Evolutionary conservation across 2,113 vertebrate genomes (phyloP).

Genomic region (Pachyramphus minor): DNA sequence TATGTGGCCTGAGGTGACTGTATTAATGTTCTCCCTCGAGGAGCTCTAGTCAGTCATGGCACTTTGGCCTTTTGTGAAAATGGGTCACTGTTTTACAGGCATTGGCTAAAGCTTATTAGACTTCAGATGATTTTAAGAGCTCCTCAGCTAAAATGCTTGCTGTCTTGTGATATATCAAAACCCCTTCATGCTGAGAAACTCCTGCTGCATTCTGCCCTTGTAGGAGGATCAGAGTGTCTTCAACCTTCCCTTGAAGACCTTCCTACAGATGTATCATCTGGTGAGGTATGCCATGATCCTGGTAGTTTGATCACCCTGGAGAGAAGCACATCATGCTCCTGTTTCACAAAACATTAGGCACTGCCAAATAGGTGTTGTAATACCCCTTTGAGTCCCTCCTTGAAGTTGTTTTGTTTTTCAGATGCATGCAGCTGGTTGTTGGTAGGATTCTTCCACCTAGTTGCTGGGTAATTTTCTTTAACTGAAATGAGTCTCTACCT

Average conservation of each 20-base stretch:
- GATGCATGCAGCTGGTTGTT: not conserved
- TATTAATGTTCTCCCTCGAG: not conserved
- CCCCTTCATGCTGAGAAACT: not conserved
- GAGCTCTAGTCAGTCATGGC: not conserved
- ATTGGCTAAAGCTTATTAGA: not conserved
- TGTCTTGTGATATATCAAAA: not conserved
- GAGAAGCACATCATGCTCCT: not conserved
- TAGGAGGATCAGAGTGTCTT: not conserved
- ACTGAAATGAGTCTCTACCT: not conserved
- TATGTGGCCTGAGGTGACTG: not conserved
- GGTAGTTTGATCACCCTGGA: not conserved
- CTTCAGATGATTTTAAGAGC: not conserved
- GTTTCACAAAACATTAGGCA: not conserved
- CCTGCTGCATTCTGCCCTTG: not conserved
- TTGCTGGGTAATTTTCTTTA: not conserved
- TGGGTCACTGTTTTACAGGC: not conserved
- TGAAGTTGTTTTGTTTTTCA: not conserved
- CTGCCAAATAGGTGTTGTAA: not conserved
- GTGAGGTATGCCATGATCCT: not conserved
- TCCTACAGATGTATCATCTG: not conserved
- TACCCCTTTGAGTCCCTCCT: not conserved
- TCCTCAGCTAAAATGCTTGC: not conserved
- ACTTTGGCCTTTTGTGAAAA: not conserved
- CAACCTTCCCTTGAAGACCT: not conserved
- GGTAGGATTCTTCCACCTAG: not conserved